Conservation (phyloP, 1,140 invertebrate genomes). For the Bombus breviceps region DNA sequence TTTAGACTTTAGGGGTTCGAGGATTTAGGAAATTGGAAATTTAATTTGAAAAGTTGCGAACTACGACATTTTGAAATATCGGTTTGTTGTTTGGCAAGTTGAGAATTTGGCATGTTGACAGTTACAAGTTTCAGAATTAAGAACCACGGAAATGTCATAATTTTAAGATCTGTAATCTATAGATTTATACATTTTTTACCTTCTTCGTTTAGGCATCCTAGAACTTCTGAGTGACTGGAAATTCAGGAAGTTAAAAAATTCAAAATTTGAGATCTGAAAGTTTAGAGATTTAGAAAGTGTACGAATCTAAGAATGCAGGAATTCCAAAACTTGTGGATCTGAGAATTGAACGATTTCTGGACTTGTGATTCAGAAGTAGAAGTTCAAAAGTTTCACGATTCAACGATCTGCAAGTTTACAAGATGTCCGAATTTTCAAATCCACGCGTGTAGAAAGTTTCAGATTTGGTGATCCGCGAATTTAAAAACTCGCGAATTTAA, state of each 20-base stretch:
- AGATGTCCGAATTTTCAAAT: background rate
- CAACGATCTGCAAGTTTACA: background rate
- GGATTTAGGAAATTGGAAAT: background rate
- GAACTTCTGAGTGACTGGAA: background rate
- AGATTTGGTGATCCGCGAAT: no score
- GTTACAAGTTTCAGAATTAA: background rate
- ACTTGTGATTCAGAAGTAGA: background rate
- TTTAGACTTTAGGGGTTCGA: background rate
- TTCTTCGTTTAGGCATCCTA: no score
- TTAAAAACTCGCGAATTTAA: background rate
- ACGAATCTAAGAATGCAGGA: background rate
- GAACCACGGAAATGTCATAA: no score
- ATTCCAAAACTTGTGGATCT: background rate
- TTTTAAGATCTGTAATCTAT: background rate
- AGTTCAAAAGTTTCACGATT: background rate
- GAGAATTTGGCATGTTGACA: background rate
- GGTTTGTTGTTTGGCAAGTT: no score
- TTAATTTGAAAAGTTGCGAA: background rate
- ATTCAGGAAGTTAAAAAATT: background rate
- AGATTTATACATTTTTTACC: no score
- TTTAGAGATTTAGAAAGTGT: background rate
- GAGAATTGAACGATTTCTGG: background rate
- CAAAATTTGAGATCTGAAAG: background rate
- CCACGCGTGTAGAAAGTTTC: no score
- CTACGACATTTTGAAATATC: no score